Conservation (phyloP, 2,888 invertebrate genomes). For the Stenurella melanura region DNA sequence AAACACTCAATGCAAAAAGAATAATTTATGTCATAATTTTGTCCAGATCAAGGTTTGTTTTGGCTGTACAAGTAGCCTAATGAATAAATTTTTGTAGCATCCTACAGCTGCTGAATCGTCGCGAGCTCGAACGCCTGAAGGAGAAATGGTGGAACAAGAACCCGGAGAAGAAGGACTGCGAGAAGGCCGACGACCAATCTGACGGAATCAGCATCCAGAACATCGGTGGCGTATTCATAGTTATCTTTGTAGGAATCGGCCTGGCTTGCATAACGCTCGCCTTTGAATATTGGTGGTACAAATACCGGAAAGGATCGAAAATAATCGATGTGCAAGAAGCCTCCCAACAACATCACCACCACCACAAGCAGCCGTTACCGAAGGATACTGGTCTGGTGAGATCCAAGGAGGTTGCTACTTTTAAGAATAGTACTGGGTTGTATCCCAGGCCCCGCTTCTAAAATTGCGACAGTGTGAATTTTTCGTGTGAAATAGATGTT, state of each 20-base stretch:
- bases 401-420: slow-evolving; percentile 29
- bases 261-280: slow-evolving; percentile 92
- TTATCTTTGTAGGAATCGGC: slow-evolving; percentile 96
- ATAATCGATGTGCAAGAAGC: slow-evolving; percentile 80
- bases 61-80: no score
- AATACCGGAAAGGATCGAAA: slow-evolving; percentile 79
- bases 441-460: slow-evolving; percentile 63
- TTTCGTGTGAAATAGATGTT: not conserved
- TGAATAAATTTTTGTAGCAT: slow-evolving; percentile 79
- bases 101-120: slow-evolving; percentile 92
- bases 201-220: slow-evolving; percentile 98
- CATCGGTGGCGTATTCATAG: slow-evolving; percentile 98
- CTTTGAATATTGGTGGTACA: slow-evolving; percentile 96
- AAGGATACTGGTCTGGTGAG: slow-evolving; percentile 30
- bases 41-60: no score
- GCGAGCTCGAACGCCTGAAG: slow-evolving; percentile 93
- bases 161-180: slow-evolving; percentile 82
- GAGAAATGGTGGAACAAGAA: slow-evolving; percentile 98
- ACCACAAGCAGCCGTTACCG: slow-evolving; percentile 21
- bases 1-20: no score
- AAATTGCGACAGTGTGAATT: slow-evolving; percentile 2
- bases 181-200: slow-evolving; percentile 92
- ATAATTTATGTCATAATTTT: no score
- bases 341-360: slow-evolving; percentile 38
- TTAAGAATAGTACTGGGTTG: slow-evolving; percentile 46